These are phyloP conservation scores for Glossosoma conforme DNA, from an alignment of 1,140 invertebrate species.

Conservation along the genomic window DNA sequence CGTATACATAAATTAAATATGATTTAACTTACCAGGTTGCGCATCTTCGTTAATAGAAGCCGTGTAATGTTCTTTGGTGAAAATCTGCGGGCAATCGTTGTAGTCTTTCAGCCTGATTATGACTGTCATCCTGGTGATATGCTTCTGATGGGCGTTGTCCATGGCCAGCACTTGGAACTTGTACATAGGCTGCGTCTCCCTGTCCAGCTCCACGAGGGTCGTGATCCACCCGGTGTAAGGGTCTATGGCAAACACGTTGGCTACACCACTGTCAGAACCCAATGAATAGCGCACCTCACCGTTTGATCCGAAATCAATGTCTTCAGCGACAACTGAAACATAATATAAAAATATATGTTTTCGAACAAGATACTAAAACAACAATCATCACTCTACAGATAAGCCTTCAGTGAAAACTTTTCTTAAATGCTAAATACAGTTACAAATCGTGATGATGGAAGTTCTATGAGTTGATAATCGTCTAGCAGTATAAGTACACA, in stretches of 20 bases:
- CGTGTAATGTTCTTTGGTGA: slow-evolving; percentile 62
- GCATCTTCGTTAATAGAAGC: slow-evolving; percentile 68
- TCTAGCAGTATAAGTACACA: too few relatives aligned
- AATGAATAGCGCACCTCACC: slow-evolving; percentile 73
- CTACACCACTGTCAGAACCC: slow-evolving; percentile 51
- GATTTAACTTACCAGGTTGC: slow-evolving; percentile 41
- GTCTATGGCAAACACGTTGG: slow-evolving; percentile 76
- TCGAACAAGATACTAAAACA: not conserved
- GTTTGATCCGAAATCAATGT: slow-evolving; percentile 57
- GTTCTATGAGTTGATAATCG: too few relatives aligned
- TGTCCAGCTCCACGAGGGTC: slow-evolving; percentile 65
- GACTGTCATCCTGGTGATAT: slow-evolving; percentile 62
- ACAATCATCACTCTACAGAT: not conserved
- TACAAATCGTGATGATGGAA: too few relatives aligned
- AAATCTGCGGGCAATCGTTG: slow-evolving; percentile 77
- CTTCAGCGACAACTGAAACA: slow-evolving; percentile 21
- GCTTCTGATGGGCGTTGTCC: slow-evolving; percentile 75
- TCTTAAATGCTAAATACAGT: too few relatives aligned
- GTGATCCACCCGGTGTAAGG: slow-evolving; percentile 75
- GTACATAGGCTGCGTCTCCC: slow-evolving; percentile 67
- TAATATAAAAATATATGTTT: not conserved
- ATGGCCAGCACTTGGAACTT: slow-evolving; percentile 69
- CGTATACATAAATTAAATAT: not conserved
- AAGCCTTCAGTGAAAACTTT: not conserved
- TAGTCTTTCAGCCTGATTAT: slow-evolving; percentile 69